Evolutionary conservation across 2,888 invertebrate species (phyloP), one percentile per base, ranked within the genome.

Genomic region (Drosophila pseudotakahashii): DNA sequence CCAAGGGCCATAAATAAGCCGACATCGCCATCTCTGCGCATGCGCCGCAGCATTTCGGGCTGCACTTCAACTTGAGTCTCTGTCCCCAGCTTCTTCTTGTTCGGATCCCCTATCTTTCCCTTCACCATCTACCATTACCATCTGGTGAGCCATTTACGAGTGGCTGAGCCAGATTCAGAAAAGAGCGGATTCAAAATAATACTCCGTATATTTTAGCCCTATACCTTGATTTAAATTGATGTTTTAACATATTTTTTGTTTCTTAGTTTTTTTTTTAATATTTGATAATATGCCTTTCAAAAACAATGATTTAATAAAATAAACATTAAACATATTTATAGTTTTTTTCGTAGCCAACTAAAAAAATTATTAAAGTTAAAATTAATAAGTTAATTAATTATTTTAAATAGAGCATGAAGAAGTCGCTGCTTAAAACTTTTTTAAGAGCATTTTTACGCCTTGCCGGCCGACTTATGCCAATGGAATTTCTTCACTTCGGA

Each of bases 1-100:
- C 81, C 75, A 74, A 76, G 73, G 81, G 68, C 83, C 82, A 86
- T 85, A 82, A 86, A 86, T 78, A 86, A 85, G 81, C 86, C 76
- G 69, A 58, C 55, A 58, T 44, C 58, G 39, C 30, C 47, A 42
- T 14, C 61, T 71, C 62, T 84, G 84, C 87, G 87, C 87, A 79
- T 86, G 87, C 80, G 81, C 84, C 78, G 80, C 87, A 81, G 70
- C 73, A 77, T 77, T 86, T 63, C 60, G 73, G 79, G 79, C 75
- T 76, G 83, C 81, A 83, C 83, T 86, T 86, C 86, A 83, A 83
- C 81, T 79, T 86, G 81, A 77, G 81, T 68, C 77, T 48, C 64
- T 39, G 59, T 48, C 69, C 48, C 30, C 53, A 44, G 68, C 54
- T 45, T 42, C 62, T 42, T 48, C 48, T 26, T 2, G 10, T 16